These are phyloP conservation scores for Sminthurides aquaticus DNA, from an alignment of 2,888 invertebrate species.

Conservation along the genomic window DNA sequence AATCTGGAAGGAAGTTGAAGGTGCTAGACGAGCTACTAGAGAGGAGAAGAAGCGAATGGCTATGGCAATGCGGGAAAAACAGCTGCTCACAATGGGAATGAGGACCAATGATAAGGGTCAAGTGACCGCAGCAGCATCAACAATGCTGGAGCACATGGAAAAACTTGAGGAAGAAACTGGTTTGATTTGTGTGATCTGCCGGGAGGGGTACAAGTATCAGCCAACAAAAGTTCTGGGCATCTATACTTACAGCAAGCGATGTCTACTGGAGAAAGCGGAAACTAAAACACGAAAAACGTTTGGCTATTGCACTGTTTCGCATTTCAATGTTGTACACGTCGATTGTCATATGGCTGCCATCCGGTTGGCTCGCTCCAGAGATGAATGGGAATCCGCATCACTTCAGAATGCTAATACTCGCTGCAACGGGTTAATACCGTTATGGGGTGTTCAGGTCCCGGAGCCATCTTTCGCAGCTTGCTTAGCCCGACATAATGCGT, in stretches of 20 bases:
- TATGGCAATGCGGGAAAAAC: slow-evolving; percentile 96
- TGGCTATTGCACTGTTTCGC: slow-evolving; percentile 86
- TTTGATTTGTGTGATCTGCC: slow-evolving; percentile 91
- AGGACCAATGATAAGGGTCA: slow-evolving; percentile 95
- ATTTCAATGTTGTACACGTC: slow-evolving; percentile 96
- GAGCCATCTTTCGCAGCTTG: slow-evolving; percentile 90
- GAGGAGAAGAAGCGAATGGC: slow-evolving; percentile 95
- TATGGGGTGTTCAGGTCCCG: slow-evolving; percentile 92
- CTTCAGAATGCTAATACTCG: slow-evolving; percentile 96
- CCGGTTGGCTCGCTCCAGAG: slow-evolving; percentile 61
- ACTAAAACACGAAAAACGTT: slow-evolving; percentile 67
- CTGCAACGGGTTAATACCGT: slow-evolving; percentile 90
- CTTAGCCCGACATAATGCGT: slow-evolving; percentile 82
- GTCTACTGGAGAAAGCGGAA: slow-evolving; percentile 88
- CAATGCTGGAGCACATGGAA: slow-evolving; percentile 69
- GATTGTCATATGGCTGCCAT: slow-evolving; percentile 98
- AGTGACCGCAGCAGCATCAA: slow-evolving; percentile 51
- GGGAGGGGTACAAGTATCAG: slow-evolving; percentile 94
- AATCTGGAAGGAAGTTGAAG: slow-evolving; percentile 53
- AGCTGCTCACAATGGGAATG: slow-evolving; percentile 89
- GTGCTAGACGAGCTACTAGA: slow-evolving; percentile 85
- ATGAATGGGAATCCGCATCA: slow-evolving; percentile 97
- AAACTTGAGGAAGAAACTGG: slow-evolving; percentile 93
- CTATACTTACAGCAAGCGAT: slow-evolving; percentile 93
- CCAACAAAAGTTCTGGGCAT: slow-evolving; percentile 88